These are phyloP conservation scores for Podarcis muralis DNA, from an alignment of 2,113 vertebrate species.

Conservation along the genomic window DNA sequence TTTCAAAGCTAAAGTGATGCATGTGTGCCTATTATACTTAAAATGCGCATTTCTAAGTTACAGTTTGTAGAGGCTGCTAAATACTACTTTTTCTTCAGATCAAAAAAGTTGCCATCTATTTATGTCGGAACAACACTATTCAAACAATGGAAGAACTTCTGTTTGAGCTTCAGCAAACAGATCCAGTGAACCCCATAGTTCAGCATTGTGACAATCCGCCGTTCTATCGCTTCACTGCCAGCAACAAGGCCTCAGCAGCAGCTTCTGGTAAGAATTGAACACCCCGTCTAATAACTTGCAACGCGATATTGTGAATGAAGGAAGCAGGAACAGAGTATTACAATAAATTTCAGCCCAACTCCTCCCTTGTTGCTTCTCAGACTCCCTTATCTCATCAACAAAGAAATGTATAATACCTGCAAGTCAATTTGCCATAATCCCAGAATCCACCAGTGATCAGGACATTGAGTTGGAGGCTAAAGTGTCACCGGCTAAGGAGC, in stretches of 20 bases:
- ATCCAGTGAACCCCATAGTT: constrained; percentile 96
- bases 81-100: constrained; percentile 77
- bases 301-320: neutral
- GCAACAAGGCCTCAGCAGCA: constrained; percentile 91
- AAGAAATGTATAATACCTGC: too few relatives aligned
- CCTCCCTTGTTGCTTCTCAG: neutral
- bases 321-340: neutral
- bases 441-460: too few relatives aligned
- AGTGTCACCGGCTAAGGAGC: too few relatives aligned
- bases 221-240: constrained; percentile 94
- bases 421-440: too few relatives aligned
- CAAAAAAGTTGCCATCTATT: constrained; percentile 96
- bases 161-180: constrained; percentile 97
- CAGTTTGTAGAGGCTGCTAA: constrained; percentile 13
- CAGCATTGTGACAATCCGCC: constrained; percentile 97
- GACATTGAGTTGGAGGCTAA: too few relatives aligned
- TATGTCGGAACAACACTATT: constrained; percentile 97
- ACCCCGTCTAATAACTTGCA: neutral
- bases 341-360: neutral
- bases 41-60: neutral
- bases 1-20: neutral
- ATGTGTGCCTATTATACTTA: neutral
- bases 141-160: constrained; percentile 99
- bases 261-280: constrained; percentile 84
- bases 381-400: neutral